Conservation (phyloP, 1,140 invertebrate species). For the Anoplolepis gracilipes region DNA sequence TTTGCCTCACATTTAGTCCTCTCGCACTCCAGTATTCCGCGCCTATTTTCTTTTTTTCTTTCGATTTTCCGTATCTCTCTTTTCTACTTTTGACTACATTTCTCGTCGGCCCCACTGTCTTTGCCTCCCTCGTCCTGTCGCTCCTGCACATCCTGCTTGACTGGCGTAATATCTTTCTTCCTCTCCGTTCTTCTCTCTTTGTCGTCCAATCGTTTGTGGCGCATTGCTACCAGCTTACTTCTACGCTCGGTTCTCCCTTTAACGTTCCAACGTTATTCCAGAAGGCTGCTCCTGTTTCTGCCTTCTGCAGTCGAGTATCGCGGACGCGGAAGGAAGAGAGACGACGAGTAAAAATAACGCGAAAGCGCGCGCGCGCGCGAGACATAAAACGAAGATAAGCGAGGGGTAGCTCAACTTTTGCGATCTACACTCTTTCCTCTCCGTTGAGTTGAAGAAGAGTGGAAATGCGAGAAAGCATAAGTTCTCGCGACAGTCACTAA, state of each 20-base stretch:
- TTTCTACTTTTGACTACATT: conserved; percentile 12
- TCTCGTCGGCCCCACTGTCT: conserved; percentile 6
- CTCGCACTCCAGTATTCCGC: conserved; percentile 24
- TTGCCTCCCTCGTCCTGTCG: neutral
- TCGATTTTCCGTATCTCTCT: conserved; percentile 26
- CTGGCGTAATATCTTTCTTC: conserved; percentile 47
- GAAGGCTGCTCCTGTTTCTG: conserved; percentile 69
- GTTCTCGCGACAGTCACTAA: conserved; percentile 70
- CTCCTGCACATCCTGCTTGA: conserved; percentile 11
- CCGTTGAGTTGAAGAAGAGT: conserved; percentile 69
- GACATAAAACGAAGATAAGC: neutral
- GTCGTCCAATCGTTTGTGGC: conserved; percentile 49
- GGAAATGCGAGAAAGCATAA: conserved; percentile 64
- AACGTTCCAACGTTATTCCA: conserved; percentile 71
- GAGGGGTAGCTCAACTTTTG: conserved; percentile 36
- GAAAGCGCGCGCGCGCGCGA: neutral
- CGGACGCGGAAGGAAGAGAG: conserved; percentile 21
- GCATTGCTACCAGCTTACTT: conserved; percentile 47
- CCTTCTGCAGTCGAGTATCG: conserved; percentile 56
- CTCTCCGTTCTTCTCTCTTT: conserved; percentile 52
- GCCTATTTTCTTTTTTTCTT: conserved; percentile 1
- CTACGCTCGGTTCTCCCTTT: conserved; percentile 69
- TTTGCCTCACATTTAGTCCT: neutral
- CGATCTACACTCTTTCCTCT: conserved; percentile 67
- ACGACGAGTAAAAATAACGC: conserved; percentile 22